Percentiles rank a stretch among this genome's conserved stretches.
These are phyloP conservation scores for Rhyzopertha dominica DNA, from an alignment of 1,140 invertebrate genomes.

Conservation along the genomic window DNA sequence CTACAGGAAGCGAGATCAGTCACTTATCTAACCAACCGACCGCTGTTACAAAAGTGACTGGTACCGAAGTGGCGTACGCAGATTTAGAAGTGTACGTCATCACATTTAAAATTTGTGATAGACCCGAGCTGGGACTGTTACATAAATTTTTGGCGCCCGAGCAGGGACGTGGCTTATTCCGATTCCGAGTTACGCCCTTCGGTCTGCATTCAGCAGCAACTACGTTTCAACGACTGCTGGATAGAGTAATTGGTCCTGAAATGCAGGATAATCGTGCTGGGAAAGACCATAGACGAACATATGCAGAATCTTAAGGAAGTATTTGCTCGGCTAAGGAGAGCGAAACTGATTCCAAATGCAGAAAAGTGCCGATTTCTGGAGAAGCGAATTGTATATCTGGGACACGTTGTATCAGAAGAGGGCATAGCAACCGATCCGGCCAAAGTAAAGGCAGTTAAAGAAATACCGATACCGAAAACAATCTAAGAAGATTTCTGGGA, in stretches of 20 bases:
- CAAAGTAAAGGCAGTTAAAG: constrained; percentile 19
- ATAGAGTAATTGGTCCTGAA: constrained; percentile 26
- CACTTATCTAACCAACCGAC: too few species aligned
- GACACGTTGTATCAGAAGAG: constrained; percentile 23
- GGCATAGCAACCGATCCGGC: constrained; percentile 25
- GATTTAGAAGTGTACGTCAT: too few species aligned
- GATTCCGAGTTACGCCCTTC: constrained; percentile 41
- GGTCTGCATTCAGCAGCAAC: constrained; percentile 39
- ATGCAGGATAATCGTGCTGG: constrained; percentile 27
- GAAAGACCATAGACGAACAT: constrained; percentile 9
- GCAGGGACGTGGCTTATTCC: constrained; percentile 30
- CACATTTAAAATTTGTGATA: too few species aligned
- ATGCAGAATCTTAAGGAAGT: constrained; percentile 1
- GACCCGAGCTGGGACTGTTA: too few species aligned
- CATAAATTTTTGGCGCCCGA: too few species aligned
- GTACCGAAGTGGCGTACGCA: too few species aligned
- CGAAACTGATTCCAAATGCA: constrained; percentile 32
- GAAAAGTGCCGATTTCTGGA: constrained; percentile 27
- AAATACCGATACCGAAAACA: constrained; percentile 4
- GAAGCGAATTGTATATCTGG: constrained; percentile 25
- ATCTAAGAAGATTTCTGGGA: too few species aligned
- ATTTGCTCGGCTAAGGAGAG: constrained; percentile 16
- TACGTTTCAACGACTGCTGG: constrained; percentile 25
- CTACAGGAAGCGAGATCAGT: too few species aligned
- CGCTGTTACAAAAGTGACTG: too few species aligned